Base-by-base conservation (phyloP, 2,888 invertebrate species). In the Tenthredo scrophulariae region DNA sequence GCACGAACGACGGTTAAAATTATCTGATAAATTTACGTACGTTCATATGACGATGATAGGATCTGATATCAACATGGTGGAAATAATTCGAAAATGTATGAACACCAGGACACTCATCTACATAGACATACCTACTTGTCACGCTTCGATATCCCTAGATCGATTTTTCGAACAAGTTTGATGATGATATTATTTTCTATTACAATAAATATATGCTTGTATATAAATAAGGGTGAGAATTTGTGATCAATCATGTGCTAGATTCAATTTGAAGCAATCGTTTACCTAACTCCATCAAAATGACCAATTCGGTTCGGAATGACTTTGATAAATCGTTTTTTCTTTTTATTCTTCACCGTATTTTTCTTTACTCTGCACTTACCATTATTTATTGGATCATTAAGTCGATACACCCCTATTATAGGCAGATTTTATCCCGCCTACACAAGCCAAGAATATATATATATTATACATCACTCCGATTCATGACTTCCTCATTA, bases 341-440 rank as follows among this genome's bases (percentile, higher is more conserved):
- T 4, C 33, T 33, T 9, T 9, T 40, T 40, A 7, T 40, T 40
- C 9, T 43, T 5, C 40, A 6, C 40, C 40, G 40, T 46, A 15
- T 46, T 15, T 15, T 46, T 0, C 46, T 46, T 15, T 13, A 13
- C 15, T 0, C 46, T 46, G 46, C 15, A 22, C n/a, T 74, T 43
- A 40, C 22, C 43, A 22, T 22, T 22, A 43, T 74, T 74, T 43
- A 74, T 74, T 74, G 22, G 22, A 74, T 74, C 72, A 74, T 74
- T 74, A n/a, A n/a, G 22, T 22, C 26, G 72, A 74, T 43, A 43
- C 72, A 43, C 29, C 10, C 22, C 13, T 2, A 13, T 10, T 9
- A 13, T 26, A 62, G 10, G 62, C 26, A 26, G 26, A 62, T 62
- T 62, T 62, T n/a, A 54, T 50, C 58, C 58, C 22, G 9, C 10